Percentiles rank a stretch among this genome's conserved stretches.
Evolutionary conservation across 2,797 vertebrate genomes (phyloP).

Genomic region (Knipowitschia caucasica): DNA sequence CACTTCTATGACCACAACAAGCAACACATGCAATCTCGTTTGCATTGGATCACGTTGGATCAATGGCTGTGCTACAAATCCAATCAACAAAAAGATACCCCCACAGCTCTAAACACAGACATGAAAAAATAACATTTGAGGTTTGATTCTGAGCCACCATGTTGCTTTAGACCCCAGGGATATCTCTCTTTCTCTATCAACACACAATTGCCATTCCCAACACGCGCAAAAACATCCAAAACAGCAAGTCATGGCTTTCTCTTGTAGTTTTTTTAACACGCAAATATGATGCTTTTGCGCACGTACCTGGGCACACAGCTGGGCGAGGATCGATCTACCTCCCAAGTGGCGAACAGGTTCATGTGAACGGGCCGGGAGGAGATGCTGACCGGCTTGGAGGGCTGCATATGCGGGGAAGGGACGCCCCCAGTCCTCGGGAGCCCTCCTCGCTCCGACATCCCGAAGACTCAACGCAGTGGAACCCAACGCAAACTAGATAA

Average conservation of each 20-base stretch:
- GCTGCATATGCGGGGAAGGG: constrained; percentile 78
- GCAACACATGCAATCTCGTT: too few species aligned
- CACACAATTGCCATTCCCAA: constrained; percentile 31
- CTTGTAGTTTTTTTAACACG: not conserved
- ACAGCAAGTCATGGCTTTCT: constrained; percentile 21
- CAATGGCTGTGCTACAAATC: too few species aligned
- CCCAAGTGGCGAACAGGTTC: constrained; percentile 95
- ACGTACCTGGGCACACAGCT: constrained; percentile 91
- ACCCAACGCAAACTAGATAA: constrained; percentile 6
- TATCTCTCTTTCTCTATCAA: not conserved
- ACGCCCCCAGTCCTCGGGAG: constrained; percentile 78
- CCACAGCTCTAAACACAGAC: too few species aligned
- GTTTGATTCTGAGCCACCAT: constrained; percentile 7
- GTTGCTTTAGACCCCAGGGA: not conserved
- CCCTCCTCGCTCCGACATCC: constrained; percentile 82
- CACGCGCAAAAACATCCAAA: constrained; percentile 8
- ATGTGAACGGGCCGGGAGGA: constrained; percentile 86
- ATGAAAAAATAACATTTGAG: too few species aligned
- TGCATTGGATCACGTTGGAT: too few species aligned
- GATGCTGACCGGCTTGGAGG: constrained; percentile 80
- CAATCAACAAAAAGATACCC: too few species aligned
- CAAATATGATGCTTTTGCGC: not conserved
- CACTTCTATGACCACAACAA: too few species aligned
- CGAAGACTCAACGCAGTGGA: constrained; percentile 50
- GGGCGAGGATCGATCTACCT: constrained; percentile 89